These are phyloP conservation scores for Lophotis ruficrista DNA, from an alignment of 2,113 vertebrate genomes.

Conservation along the genomic window DNA sequence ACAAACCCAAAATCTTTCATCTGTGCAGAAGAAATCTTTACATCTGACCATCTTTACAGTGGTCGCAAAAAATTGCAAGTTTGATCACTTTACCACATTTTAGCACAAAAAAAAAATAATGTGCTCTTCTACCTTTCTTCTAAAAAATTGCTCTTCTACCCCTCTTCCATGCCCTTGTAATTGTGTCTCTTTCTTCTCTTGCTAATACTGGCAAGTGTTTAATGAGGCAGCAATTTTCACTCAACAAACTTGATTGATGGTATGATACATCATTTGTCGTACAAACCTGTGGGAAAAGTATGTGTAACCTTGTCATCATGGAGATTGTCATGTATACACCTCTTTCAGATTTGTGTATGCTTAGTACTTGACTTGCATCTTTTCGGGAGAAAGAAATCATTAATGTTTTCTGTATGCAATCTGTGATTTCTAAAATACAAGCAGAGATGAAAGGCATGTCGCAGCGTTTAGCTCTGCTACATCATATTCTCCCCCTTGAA, in stretches of 20 bases:
- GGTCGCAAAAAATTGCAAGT: neutral
- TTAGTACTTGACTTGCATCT: neutral
- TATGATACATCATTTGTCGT: neutral
- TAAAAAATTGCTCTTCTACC: neutral
- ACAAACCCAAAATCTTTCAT: neutral
- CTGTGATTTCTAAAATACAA: neutral
- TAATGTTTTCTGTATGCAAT: neutral
- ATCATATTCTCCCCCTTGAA: neutral
- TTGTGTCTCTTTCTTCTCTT: neutral
- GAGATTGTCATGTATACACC: neutral
- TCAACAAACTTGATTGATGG: neutral
- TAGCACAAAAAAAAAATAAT: neutral
- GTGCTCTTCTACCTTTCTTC: neutral
- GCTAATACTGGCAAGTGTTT: neutral
- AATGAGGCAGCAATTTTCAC: neutral
- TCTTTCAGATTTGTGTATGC: neutral
- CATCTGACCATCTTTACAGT: too few relatives aligned
- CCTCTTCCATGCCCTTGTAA: neutral
- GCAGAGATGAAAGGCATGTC: neutral
- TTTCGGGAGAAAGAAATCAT: neutral
- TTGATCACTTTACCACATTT: neutral
- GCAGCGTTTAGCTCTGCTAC: neutral
- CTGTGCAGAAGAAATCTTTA: too few relatives aligned
- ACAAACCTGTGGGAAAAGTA: neutral
- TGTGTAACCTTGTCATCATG: neutral